phyloP scores from a whole-genome alignment of 2,797 vertebrate species.

The Steatocranus sp. region DNA sequence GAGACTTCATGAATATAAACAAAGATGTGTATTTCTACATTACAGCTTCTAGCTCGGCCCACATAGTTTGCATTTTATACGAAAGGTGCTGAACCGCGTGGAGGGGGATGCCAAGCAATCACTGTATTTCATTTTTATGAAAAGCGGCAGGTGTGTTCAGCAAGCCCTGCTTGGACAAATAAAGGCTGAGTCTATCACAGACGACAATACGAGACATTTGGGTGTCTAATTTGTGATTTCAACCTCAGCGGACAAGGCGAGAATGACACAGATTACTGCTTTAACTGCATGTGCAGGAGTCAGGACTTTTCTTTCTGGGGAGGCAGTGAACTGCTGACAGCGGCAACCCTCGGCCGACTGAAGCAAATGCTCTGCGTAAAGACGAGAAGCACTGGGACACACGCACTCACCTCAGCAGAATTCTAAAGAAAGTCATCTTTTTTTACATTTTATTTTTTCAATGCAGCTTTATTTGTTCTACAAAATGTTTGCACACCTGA shows the following conservation, averaged over 20 bases:
- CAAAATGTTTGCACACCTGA: neutral
- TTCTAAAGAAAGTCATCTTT: neutral
- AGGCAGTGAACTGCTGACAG: constrained; percentile 23
- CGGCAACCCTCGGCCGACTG: neutral
- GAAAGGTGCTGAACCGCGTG: neutral
- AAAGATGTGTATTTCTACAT: neutral
- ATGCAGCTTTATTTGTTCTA: neutral
- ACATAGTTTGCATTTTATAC: neutral
- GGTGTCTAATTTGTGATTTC: neutral
- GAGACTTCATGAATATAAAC: neutral
- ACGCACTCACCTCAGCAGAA: neutral
- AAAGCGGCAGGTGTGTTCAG: neutral
- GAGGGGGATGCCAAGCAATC: neutral
- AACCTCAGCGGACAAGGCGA: constrained; percentile 9
- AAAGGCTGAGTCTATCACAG: constrained; percentile 3
- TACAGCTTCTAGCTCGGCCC: neutral
- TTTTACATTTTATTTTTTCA: neutral
- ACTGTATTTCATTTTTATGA: neutral
- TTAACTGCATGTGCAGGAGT: constrained; percentile 25
- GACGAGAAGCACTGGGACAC: neutral
- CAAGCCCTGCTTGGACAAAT: neutral
- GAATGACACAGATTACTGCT: constrained; percentile 13
- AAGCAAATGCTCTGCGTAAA: neutral
- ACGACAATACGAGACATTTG: neutral
- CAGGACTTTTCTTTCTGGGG: constrained; percentile 28